A percentile compares a stretch with the other conserved stretches of the same genome.
phyloP scores from a whole-genome alignment of 2,113 vertebrate species.

The Otolemur garnettii region DNA sequence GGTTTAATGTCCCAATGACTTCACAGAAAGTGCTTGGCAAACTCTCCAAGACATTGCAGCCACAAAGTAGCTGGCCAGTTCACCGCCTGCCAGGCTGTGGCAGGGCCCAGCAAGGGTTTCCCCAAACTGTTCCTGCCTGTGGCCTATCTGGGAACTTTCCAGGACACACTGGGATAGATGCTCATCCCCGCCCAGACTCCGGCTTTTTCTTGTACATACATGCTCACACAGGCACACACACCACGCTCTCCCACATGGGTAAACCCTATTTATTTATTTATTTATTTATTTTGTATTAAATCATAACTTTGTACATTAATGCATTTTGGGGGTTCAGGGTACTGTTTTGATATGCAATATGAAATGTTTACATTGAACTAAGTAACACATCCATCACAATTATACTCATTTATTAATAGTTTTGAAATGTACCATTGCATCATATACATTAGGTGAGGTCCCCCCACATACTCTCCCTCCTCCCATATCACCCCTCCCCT shows the following conservation, averaged over 20 bases:
- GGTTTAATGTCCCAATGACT: conserved; percentile 65
- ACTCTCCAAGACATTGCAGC: conserved; percentile 11
- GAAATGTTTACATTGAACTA: no score
- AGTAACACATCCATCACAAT: no score
- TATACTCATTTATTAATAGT: no score
- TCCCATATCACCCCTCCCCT: no score
- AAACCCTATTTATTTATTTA: neutral
- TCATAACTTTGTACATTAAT: no score
- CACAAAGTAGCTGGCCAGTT: conserved; percentile 53
- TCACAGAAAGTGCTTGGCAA: conserved; percentile 65
- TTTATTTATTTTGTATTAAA: no score
- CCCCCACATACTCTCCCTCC: no score
- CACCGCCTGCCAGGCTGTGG: neutral
- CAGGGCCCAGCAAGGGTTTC: neutral
- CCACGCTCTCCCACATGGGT: no score
- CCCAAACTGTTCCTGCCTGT: conserved; percentile 53
- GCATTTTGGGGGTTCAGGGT: no score
- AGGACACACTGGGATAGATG: conserved; percentile 15
- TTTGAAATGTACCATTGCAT: no score
- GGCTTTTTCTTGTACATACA: neutral
- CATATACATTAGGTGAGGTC: no score
- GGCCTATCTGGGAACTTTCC: conserved; percentile 59
- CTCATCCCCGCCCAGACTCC: neutral
- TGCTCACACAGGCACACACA: neutral
- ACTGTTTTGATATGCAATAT: no score